Evolutionary conservation across 2,888 invertebrate species (phyloP).

Genomic region (Bellardia bayeri): DNA sequence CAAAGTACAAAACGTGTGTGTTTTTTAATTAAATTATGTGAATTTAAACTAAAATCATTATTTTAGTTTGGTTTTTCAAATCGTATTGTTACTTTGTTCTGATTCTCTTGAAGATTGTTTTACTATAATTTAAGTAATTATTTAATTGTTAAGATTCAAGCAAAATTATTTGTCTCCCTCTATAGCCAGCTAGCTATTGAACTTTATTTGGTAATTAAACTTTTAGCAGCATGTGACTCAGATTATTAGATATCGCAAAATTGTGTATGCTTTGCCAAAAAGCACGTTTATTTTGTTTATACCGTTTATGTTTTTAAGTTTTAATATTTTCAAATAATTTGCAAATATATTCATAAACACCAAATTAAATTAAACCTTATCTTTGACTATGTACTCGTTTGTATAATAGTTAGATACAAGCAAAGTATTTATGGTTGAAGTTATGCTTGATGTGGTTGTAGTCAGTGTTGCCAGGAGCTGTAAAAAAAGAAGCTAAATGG

Average conservation of each 20-base stretch:
- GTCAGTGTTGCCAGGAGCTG: too few species aligned
- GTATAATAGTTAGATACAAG: too few species aligned
- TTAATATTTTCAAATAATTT: conserved; percentile 43
- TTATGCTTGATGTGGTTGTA: too few species aligned
- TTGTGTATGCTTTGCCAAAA: not conserved
- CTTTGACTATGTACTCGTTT: too few species aligned
- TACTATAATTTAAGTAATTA: conserved; percentile 35
- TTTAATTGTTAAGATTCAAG: conserved; percentile 42
- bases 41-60: conserved; percentile 49
- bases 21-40: not conserved
- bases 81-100: not conserved
- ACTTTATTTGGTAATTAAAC: conserved; percentile 52
- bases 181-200: conserved; percentile 36
- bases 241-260: conserved; percentile 38
- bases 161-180: conserved; percentile 2
- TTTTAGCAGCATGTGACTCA: conserved; percentile 61
- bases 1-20: not conserved
- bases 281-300: conserved; percentile 44
- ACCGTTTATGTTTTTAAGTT: conserved; percentile 14
- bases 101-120: conserved; percentile 10
- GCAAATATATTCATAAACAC: conserved; percentile 59
- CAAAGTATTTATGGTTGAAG: too few species aligned
- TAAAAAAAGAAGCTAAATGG: too few species aligned
- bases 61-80: not conserved
- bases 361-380: conserved; percentile 27